These are phyloP conservation scores for Drosophila nasuta DNA, from an alignment of 1,140 invertebrate species.

Conservation along the genomic window DNA sequence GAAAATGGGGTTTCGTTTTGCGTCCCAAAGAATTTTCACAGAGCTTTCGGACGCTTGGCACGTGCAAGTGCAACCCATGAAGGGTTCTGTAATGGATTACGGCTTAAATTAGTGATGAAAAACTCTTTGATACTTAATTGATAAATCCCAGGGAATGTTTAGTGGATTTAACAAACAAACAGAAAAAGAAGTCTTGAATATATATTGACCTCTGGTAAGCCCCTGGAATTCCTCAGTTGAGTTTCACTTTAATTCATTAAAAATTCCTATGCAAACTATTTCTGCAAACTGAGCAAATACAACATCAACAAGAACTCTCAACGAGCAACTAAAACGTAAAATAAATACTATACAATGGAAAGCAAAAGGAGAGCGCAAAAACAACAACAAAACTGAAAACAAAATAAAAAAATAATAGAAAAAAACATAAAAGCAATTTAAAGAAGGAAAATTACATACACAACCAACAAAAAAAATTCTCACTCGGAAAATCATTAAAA, in stretches of 20 bases:
- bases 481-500: constrained; percentile 79
- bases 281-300: constrained; percentile 30
- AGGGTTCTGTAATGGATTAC: constrained; percentile 41
- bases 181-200: neutral
- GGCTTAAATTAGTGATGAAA: constrained; percentile 47
- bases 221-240: constrained; percentile 24
- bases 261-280: constrained; percentile 59
- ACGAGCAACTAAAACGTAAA: constrained; percentile 48
- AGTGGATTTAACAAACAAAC: constrained; percentile 14
- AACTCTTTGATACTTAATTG: constrained; percentile 71
- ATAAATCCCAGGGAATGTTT: constrained; percentile 60
- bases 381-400: neutral
- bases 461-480: constrained; percentile 56
- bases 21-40: constrained; percentile 31
- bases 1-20: constrained; percentile 16
- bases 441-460: constrained; percentile 65
- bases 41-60: constrained; percentile 51
- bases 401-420: neutral
- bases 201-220: constrained; percentile 29
- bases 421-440: constrained; percentile 69
- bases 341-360: constrained; percentile 43
- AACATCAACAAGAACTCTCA: constrained; percentile 34
- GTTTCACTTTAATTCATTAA: constrained; percentile 23
- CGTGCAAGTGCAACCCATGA: constrained; percentile 44
- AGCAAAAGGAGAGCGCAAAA: constrained; percentile 16